Conservation (phyloP, 2,888 invertebrate species). For the Podabrus alpinus region DNA sequence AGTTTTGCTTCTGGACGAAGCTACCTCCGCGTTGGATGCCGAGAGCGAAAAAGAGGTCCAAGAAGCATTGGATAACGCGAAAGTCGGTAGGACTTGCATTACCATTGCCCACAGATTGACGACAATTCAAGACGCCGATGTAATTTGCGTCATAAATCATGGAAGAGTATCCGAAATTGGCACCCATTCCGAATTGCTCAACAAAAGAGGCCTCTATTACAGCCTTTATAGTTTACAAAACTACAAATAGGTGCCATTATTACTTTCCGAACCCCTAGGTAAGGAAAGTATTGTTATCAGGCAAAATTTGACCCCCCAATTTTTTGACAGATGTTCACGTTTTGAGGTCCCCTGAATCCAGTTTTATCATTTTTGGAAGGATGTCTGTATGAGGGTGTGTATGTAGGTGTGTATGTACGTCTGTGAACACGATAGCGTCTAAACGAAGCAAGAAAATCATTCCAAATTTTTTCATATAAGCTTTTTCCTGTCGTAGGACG, state of each 20-base stretch:
- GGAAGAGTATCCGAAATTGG: constrained; percentile 75
- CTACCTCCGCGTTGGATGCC: constrained; percentile 83
- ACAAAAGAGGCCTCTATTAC: constrained; percentile 66
- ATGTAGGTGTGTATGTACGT: too few species aligned
- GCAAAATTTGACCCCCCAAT: too few species aligned
- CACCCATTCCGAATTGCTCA: constrained; percentile 69
- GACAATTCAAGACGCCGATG: constrained; percentile 81
- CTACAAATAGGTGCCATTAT: not conserved
- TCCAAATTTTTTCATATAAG: too few species aligned
- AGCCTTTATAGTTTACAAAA: constrained; percentile 57
- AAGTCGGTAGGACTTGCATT: constrained; percentile 81
- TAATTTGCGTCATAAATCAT: constrained; percentile 72
- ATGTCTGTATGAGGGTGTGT: too few species aligned
- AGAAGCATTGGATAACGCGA: constrained; percentile 82
- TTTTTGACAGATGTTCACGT: too few species aligned
- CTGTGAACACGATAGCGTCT: too few species aligned
- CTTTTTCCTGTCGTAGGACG: too few species aligned
- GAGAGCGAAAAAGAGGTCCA: constrained; percentile 90
- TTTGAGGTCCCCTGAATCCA: too few species aligned
- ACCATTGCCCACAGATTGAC: constrained; percentile 86
- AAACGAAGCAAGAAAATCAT: too few species aligned
- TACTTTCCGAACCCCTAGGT: too few species aligned
- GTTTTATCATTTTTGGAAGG: too few species aligned
- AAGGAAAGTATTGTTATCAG: too few species aligned
- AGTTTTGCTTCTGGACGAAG: constrained; percentile 80